A percentile compares a stretch with the other conserved stretches of the same genome.
Evolutionary conservation across 2,888 invertebrate genomes (phyloP).

Genomic region (Achlya flavicornis): DNA sequence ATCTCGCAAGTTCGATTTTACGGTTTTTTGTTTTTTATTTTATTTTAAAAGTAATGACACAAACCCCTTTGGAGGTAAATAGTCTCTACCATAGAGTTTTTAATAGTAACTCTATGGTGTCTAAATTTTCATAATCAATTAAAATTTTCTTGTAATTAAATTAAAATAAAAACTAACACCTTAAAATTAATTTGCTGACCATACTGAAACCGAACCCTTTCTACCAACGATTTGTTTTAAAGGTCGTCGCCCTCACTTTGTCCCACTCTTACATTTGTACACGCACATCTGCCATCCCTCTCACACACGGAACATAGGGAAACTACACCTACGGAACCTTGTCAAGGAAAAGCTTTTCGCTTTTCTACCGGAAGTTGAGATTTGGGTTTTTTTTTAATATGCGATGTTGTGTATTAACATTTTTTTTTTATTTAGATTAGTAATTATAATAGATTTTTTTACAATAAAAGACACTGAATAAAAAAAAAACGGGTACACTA

Average conservation of each 20-base stretch:
- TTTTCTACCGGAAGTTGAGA: constrained; percentile 69
- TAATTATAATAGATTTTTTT: too few relatives aligned
- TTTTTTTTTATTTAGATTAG: background rate
- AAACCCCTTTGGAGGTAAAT: too few relatives aligned
- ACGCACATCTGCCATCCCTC: constrained; percentile 52
- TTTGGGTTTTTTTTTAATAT: constrained; percentile 44
- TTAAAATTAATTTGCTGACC: constrained; percentile 58
- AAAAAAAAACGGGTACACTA: background rate
- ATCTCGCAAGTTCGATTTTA: too few relatives aligned
- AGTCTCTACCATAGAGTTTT: too few relatives aligned
- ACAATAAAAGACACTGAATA: too few relatives aligned
- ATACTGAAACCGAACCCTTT: constrained; percentile 80
- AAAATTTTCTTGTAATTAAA: background rate
- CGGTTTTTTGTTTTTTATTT: too few relatives aligned
- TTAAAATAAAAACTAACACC: constrained; percentile 22
- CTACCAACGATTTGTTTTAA: constrained; percentile 81
- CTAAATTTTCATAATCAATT: background rate
- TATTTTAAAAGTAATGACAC: too few relatives aligned
- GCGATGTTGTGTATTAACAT: constrained; percentile 3
- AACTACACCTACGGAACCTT: constrained; percentile 68
- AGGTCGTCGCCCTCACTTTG: constrained; percentile 76
- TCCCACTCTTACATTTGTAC: constrained; percentile 56
- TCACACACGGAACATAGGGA: constrained; percentile 69
- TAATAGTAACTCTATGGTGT: too few relatives aligned
- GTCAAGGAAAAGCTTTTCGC: constrained; percentile 65